Conservation (phyloP, 2,113 vertebrate genomes). For the Phyllopteryx taeniolatus region DNA sequence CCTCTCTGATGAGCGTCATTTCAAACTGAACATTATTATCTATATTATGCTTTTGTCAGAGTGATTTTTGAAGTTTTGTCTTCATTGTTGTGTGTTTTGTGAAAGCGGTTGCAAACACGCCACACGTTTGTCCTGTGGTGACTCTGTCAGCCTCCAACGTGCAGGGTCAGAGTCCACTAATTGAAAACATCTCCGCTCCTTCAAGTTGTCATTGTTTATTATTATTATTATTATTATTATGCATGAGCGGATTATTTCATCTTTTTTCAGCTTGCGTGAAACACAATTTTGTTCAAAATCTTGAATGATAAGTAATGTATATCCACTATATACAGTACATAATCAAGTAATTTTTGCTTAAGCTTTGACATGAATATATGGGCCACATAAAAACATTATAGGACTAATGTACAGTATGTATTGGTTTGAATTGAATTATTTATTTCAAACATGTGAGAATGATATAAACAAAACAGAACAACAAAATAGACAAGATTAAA, state of each 20-base stretch:
- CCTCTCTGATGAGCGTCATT: too few relatives aligned
- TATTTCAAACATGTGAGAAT: too few relatives aligned
- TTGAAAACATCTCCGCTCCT: neutral
- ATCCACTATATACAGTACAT: neutral
- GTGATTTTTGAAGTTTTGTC: neutral
- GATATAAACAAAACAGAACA: too few relatives aligned
- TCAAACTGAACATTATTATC: too few relatives aligned
- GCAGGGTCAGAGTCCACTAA: constrained; percentile 64
- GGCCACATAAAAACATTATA: neutral
- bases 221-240: neutral
- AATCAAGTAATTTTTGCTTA: neutral
- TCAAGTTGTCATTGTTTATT: neutral
- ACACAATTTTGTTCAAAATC: neutral
- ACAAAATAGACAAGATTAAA: too few relatives aligned
- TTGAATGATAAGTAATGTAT: neutral
- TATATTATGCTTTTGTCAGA: neutral
- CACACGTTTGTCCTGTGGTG: neutral
- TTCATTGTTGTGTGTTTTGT: constrained; percentile 37
- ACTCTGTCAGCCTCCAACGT: constrained; percentile 54
- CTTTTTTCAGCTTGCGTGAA: neutral
- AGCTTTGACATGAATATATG: neutral
- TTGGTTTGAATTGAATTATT: too few relatives aligned
- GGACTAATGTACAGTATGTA: too few relatives aligned
- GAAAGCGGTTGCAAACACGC: neutral
- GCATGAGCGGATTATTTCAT: neutral